Conservation (phyloP, 2,888 invertebrate genomes). For the Drosophila mayaguana region DNA sequence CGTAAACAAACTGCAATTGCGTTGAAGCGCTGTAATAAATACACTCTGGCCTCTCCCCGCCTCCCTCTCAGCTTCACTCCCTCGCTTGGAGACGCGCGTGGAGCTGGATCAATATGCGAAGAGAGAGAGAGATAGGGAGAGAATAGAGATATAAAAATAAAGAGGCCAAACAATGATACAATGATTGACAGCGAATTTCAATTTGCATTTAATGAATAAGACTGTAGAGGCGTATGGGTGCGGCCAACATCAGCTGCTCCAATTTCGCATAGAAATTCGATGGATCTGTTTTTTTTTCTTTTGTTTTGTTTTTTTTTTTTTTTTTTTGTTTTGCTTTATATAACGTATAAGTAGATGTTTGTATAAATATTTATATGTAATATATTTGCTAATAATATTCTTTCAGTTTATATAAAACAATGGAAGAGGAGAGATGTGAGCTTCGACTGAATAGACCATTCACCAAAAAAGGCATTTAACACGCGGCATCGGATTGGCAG, state of each 20-base stretch:
- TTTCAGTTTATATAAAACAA: not conserved
- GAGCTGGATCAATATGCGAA: not conserved
- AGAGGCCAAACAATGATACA: constrained; percentile 48
- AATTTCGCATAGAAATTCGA: constrained; percentile 34
- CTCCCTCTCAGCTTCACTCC: not conserved
- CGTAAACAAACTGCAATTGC: constrained; percentile 78
- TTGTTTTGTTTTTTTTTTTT: constrained; percentile 13
- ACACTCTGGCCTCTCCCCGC: constrained; percentile 11
- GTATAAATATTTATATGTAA: not conserved
- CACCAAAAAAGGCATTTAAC: too few relatives aligned
- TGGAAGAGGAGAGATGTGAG: not conserved
- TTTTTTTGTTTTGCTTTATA: constrained; percentile 10
- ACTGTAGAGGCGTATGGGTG: constrained; percentile 15
- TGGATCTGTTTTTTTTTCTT: constrained; percentile 27
- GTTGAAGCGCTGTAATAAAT: constrained; percentile 74
- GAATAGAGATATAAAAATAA: constrained; percentile 42
- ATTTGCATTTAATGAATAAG: constrained; percentile 69
- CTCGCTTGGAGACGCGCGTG: not conserved
- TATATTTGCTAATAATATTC: not conserved
- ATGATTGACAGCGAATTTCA: constrained; percentile 50
- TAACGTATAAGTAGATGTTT: not conserved
- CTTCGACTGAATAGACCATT: not conserved
- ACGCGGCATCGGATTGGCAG: too few relatives aligned
- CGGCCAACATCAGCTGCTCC: constrained; percentile 35
- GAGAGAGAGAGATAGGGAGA: constrained; percentile 30